phyloP scores from a whole-genome alignment of 2,888 invertebrate genomes.

The Cryptocephalus moraei region DNA sequence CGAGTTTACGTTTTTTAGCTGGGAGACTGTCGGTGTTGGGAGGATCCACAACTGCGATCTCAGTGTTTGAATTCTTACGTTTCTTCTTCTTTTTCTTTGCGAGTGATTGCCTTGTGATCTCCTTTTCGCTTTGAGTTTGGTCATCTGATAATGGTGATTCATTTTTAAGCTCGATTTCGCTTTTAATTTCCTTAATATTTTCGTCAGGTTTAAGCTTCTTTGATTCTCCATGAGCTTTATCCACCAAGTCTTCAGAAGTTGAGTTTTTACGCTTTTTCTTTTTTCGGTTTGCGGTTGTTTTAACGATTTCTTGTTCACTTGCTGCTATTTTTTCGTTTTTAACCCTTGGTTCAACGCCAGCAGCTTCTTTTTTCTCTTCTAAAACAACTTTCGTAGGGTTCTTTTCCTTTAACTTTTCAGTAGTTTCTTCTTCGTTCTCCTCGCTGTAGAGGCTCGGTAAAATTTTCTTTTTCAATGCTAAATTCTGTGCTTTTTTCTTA shows the following conservation, averaged over 20 bases:
- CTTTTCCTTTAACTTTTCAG: conserved; percentile 4
- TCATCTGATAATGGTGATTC: too few species aligned
- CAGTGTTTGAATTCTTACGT: conserved; percentile 11
- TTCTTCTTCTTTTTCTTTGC: conserved; percentile 9
- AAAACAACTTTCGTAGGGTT: conserved; percentile 1
- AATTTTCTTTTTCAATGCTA: conserved; percentile 64
- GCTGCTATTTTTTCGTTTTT: neutral
- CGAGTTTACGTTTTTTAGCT: neutral
- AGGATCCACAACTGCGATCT: conserved; percentile 3
- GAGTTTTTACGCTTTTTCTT: conserved; percentile 10
- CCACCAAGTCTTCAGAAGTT: conserved; percentile 11
- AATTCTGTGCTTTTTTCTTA: conserved; percentile 61
- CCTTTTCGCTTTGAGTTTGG: neutral
- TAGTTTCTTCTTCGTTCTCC: conserved; percentile 12
- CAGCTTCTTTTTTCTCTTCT: conserved; percentile 11
- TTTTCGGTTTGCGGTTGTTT: conserved; percentile 4
- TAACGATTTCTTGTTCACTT: neutral
- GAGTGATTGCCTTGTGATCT: neutral
- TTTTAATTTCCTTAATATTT: too few species aligned
- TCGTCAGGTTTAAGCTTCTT: neutral
- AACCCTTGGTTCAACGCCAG: conserved; percentile 10
- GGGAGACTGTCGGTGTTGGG: too few species aligned
- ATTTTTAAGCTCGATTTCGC: too few species aligned
- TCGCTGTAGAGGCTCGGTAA: conserved; percentile 62
- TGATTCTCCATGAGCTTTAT: conserved; percentile 9